phyloP scores from a whole-genome alignment of 1,140 invertebrate species.

The Tetramorium alpestre region DNA sequence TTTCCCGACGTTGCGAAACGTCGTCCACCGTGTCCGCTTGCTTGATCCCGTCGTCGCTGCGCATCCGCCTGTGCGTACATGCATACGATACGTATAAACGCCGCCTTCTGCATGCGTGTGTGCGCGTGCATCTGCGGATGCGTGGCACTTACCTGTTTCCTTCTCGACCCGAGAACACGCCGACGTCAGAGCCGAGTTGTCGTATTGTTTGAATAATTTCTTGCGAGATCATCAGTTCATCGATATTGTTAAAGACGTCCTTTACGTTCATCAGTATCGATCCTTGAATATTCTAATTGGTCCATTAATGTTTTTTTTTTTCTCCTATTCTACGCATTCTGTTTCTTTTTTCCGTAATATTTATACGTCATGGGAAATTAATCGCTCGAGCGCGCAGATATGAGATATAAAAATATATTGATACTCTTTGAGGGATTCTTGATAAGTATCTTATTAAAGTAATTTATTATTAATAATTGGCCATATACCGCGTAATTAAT shows the following conservation, averaged over 20 bases:
- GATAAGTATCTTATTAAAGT: conserved; percentile 3
- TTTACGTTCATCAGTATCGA: not conserved
- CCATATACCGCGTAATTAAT: not conserved
- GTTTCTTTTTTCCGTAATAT: not conserved
- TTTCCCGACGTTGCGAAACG: conserved; percentile 35
- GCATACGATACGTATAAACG: too few relatives aligned
- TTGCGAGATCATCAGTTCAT: conserved; percentile 18
- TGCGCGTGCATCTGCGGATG: not conserved
- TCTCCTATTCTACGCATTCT: too few relatives aligned
- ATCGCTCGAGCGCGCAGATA: not conserved
- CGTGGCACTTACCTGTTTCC: conserved; percentile 53
- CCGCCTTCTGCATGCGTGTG: not conserved
- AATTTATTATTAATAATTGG: not conserved
- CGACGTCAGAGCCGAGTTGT: conserved; percentile 6
- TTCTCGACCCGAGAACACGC: conserved; percentile 33
- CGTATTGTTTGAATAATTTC: not conserved
- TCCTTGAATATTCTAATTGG: not conserved
- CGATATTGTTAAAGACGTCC: not conserved
- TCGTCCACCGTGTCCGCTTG: not conserved
- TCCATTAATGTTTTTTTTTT: not conserved
- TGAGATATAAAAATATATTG: not conserved
- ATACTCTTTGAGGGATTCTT: not conserved
- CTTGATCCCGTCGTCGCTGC: not conserved
- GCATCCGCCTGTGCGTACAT: not conserved
- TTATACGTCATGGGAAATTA: not conserved